Evolutionary conservation across 37 sponge, comb jelly and placozoan species (phyloP).

Genomic region (Petrosia ficiformis): DNA sequence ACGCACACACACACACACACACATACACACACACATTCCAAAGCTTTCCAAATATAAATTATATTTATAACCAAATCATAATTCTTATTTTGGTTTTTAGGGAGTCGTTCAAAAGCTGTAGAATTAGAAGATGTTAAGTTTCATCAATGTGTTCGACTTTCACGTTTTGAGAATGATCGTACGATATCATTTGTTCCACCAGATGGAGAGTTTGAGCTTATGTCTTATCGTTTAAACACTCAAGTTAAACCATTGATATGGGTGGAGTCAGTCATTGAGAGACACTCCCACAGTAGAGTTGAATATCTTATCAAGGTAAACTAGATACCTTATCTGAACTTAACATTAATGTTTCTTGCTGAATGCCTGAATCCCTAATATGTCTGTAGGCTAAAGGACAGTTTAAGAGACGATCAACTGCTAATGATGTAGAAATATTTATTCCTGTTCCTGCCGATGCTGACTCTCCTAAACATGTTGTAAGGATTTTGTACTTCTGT

Average conservation of each 20-base stretch:
- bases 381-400: slow-evolving; percentile 99
- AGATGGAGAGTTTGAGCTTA: slow-evolving; percentile 98
- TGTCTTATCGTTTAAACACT: slow-evolving; percentile 94
- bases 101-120: slow-evolving; percentile 83
- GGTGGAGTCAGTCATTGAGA: slow-evolving; percentile 93
- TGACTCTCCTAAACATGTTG: slow-evolving; percentile 88
- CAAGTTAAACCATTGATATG: slow-evolving; percentile 89
- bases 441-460: slow-evolving; percentile 97
- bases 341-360: neutral
- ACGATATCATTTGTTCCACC: slow-evolving; percentile 98
- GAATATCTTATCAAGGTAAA: slow-evolving; percentile 96
- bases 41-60: too few relatives aligned
- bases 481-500: slow-evolving; percentile 6
- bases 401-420: slow-evolving; percentile 93
- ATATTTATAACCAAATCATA: too few relatives aligned
- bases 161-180: slow-evolving; percentile 96
- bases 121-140: slow-evolving; percentile 98
- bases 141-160: slow-evolving; percentile 97
- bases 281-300: slow-evolving; percentile 95
- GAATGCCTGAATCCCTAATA: neutral
- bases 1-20: too few relatives aligned
- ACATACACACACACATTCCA: too few relatives aligned
- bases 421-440: slow-evolving; percentile 71
- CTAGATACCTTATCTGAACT: neutral
- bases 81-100: slow-evolving; percentile 15